phyloP scores from a whole-genome alignment of 2,888 invertebrate genomes.

The Rotaria macrura region DNA sequence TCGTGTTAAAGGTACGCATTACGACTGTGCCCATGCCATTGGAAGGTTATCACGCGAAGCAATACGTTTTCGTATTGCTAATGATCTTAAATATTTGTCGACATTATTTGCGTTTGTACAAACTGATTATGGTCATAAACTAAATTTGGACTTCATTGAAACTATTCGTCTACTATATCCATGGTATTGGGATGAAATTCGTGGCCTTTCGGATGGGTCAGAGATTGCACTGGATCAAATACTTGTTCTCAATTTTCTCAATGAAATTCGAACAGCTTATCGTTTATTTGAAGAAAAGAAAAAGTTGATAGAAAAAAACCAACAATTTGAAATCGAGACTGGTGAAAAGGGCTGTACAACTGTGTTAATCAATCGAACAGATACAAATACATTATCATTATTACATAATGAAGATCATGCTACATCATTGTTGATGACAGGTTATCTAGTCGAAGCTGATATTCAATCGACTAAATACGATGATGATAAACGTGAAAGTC shows the following conservation, averaged over 20 bases:
- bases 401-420: conserved; percentile 32
- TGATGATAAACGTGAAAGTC: background rate
- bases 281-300: background rate
- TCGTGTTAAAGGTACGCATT: conserved; percentile 26
- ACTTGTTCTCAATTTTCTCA: background rate
- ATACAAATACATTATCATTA: conserved; percentile 3
- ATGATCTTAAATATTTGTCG: background rate
- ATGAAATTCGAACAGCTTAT: background rate
- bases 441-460: conserved; percentile 22
- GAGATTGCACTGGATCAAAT: conserved; percentile 22
- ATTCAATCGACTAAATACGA: conserved; percentile 9
- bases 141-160: background rate
- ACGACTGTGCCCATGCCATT: conserved; percentile 12
- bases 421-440: background rate
- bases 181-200: conserved; percentile 33
- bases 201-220: conserved; percentile 26
- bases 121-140: background rate
- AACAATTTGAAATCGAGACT: conserved; percentile 20
- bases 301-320: background rate
- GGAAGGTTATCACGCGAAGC: background rate
- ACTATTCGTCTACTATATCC: background rate
- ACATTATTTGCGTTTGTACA: background rate
- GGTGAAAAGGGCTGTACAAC: background rate
- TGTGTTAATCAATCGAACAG: background rate
- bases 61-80: background rate